Percentiles rank a stretch among this genome's conserved stretches.
Evolutionary conservation across 2,113 vertebrate species (phyloP).

Genomic region (Paratilapia polleni): DNA sequence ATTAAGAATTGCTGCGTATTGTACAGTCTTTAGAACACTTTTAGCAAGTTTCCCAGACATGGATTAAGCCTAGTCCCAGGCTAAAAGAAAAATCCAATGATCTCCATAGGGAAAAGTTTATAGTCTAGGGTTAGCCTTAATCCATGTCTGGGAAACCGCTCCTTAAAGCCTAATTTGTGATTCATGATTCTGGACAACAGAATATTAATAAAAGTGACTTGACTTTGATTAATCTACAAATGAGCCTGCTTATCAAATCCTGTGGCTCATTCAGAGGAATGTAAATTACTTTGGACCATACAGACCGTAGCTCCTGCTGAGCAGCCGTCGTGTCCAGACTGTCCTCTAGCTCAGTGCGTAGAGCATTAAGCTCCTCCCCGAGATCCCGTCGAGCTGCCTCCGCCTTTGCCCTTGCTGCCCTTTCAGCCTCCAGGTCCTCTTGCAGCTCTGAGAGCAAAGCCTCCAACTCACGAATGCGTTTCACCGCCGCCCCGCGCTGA

Average conservation of each 20-base stretch:
- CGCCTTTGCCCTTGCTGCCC: constrained; percentile 85
- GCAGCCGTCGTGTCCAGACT: constrained; percentile 92
- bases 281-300: not conserved
- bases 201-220: not conserved
- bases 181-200: not conserved
- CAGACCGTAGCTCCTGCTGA: constrained; percentile 93
- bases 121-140: too few relatives aligned
- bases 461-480: constrained; percentile 92
- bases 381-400: constrained; percentile 91
- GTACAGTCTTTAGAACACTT: not conserved
- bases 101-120: not conserved
- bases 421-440: constrained; percentile 91
- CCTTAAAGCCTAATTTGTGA: rapidly evolving
- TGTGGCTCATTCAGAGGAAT: rapidly evolving
- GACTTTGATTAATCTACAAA: rapidly evolving
- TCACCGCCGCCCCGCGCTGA: constrained; percentile 88
- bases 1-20: not conserved
- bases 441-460: constrained; percentile 88
- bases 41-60: rapidly evolving
- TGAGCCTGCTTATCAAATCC: not conserved
- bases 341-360: constrained; percentile 93
- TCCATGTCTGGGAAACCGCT: too few relatives aligned
- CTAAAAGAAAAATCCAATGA: not conserved
- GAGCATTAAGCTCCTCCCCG: constrained; percentile 91
- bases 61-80: rapidly evolving